Percentiles rank a stretch among this genome's conserved stretches.
Evolutionary conservation across 2,888 invertebrate species (phyloP).

Genomic region (Geotrupes spiniger): DNA sequence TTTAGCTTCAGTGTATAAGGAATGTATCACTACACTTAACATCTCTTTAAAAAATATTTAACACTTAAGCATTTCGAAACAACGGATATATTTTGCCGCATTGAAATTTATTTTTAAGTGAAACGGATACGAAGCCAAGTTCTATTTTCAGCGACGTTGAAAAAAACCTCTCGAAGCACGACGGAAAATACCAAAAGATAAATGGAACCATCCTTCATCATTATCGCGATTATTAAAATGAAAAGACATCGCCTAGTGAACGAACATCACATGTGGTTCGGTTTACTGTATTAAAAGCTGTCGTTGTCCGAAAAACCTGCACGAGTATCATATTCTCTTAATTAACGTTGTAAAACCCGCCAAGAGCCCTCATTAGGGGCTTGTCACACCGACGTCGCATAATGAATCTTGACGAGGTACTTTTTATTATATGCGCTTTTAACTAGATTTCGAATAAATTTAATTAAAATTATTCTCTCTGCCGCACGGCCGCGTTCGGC

Average conservation of each 20-base stretch:
- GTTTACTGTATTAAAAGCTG: constrained; percentile 38
- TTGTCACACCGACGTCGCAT: constrained; percentile 48
- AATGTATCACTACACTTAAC: too few relatives aligned
- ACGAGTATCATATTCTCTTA: constrained; percentile 49
- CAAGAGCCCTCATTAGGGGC: constrained; percentile 50
- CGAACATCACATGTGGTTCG: constrained; percentile 35
- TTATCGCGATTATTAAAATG: constrained; percentile 30
- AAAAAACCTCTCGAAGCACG: too few relatives aligned
- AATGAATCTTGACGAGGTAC: constrained; percentile 50
- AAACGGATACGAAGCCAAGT: too few relatives aligned
- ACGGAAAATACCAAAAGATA: constrained; percentile 6
- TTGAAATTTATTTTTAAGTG: too few relatives aligned
- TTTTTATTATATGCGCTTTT: constrained; percentile 47
- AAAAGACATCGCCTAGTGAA: constrained; percentile 28
- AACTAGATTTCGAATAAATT: constrained; percentile 49
- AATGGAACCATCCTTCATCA: constrained; percentile 29
- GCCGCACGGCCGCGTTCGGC: constrained; percentile 20
- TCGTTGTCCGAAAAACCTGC: constrained; percentile 44
- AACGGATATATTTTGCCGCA: too few relatives aligned
- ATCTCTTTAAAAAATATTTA: too few relatives aligned
- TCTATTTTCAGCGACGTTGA: too few relatives aligned
- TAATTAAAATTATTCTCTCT: constrained; percentile 47
- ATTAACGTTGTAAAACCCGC: constrained; percentile 49
- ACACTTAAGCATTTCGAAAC: too few relatives aligned
- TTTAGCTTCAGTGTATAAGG: too few relatives aligned